phyloP scores from a whole-genome alignment of 2,797 vertebrate species.

The Melanotaenia nigrans region DNA sequence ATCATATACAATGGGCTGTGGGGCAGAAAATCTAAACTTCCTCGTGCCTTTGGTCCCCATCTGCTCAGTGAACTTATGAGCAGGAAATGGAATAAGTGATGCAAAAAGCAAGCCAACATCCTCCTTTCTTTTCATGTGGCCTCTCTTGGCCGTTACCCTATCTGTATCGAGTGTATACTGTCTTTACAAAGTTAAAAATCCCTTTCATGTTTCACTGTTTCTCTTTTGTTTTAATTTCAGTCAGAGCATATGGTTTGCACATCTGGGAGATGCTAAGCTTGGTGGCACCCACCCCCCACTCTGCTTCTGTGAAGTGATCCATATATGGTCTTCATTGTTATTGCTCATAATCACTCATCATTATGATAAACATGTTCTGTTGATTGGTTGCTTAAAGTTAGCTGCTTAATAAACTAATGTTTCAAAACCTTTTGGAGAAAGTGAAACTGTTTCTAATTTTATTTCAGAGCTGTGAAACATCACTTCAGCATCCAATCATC shows the following conservation, averaged over 20 bases:
- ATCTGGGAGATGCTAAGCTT: constrained; percentile 89
- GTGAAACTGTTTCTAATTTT: background rate
- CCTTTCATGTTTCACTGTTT: constrained; percentile 93
- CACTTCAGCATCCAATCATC: background rate
- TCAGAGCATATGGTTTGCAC: constrained; percentile 94
- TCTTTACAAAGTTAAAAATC: constrained; percentile 90
- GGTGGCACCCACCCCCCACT: constrained; percentile 63
- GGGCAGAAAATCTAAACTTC: constrained; percentile 81
- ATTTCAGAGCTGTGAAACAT: constrained; percentile 22
- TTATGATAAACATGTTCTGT: constrained; percentile 69
- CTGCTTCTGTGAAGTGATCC: constrained; percentile 78
- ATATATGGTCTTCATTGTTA: constrained; percentile 80
- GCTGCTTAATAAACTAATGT: constrained; percentile 41
- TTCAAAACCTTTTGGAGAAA: constrained; percentile 44
- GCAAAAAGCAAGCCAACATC: constrained; percentile 87
- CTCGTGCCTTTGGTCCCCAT: constrained; percentile 87
- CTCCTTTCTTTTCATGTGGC: constrained; percentile 91
- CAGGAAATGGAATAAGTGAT: constrained; percentile 89
- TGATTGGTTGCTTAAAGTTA: constrained; percentile 62
- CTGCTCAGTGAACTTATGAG: constrained; percentile 92
- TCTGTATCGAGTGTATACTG: constrained; percentile 88
- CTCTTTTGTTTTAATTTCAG: constrained; percentile 86
- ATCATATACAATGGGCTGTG: constrained; percentile 77
- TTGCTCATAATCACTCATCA: constrained; percentile 80
- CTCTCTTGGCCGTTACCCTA: constrained; percentile 91